Base-by-base conservation (phyloP, 2,888 invertebrate species). In the Conistra vaccinii region DNA sequence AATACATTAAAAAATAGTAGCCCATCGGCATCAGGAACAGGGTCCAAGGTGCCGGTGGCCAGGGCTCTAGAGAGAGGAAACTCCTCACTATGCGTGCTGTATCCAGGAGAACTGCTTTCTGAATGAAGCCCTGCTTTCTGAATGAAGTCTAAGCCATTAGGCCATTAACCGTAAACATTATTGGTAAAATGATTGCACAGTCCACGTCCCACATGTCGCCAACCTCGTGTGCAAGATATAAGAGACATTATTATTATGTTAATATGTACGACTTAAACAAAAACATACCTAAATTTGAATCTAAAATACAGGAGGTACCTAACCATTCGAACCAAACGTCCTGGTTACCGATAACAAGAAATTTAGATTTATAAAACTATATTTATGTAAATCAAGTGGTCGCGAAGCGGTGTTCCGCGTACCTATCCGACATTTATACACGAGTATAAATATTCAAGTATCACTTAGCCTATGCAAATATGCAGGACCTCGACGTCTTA, bases 391-490 rank as follows among this genome's bases (percentile, higher is more conserved):
- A 92, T 93, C 89, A 90, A 89, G 87, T 90, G 88, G 88, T 86
- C 86, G 88, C 89, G 88, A 88, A 88, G 89, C 78, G 86, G 85
- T 90, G 86, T 92, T 91, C 91, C 89, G 89, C 90, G 89, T 90
- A 89, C 86, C 76, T 90, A 90, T 85, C 76, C 88, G 88, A 90
- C 86, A 88, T 90, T 92, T 92, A 93, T 93, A 93, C 93, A 76
- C 78, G 39, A 88, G 81, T 87, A 90, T 93, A 93, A 93, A 95
- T 91, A 94, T 92, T 93, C 92, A 93, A 92, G 91, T 94, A 94
- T 92, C 92, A 90, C 91, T 93, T 93, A 92, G 91, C 91, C 89
- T 93, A 93, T 92, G 93, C 92, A 94, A 95, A 95, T 93, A 94
- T 70, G 78, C 63, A 88, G 85, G 89, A 89, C 90, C 89, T 87